These are phyloP conservation scores for Hypomecis punctinalis DNA, from an alignment of 2,888 invertebrate species.

Conservation along the genomic window DNA sequence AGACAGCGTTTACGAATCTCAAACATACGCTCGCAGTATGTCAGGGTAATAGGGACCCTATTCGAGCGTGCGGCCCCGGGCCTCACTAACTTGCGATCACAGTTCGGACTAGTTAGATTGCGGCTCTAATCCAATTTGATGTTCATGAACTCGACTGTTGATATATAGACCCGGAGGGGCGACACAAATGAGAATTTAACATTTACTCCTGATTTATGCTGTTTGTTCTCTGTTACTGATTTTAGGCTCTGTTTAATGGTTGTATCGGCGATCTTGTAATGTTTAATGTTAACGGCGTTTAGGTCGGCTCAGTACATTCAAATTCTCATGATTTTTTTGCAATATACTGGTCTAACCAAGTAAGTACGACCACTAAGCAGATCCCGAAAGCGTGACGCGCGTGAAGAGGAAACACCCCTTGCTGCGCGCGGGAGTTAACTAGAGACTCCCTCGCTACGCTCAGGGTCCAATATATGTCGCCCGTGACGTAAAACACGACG, in stretches of 20 bases:
- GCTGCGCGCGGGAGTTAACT: too few species aligned
- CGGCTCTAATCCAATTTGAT: slow-evolving; percentile 63
- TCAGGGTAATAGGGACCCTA: slow-evolving; percentile 26
- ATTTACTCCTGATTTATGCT: slow-evolving; percentile 39
- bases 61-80: slow-evolving; percentile 36
- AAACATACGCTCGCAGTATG: slow-evolving; percentile 18
- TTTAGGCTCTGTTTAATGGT: slow-evolving; percentile 19
- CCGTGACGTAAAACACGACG: too few species aligned
- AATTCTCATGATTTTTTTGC: too few species aligned
- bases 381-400: too few species aligned
- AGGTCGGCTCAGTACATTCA: not conserved
- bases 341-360: too few species aligned
- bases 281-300: not conserved
- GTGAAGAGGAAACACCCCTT: too few species aligned
- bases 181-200: slow-evolving; percentile 48
- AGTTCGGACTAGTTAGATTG: slow-evolving; percentile 61
- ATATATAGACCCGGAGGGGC: slow-evolving; percentile 49
- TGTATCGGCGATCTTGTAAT: slow-evolving; percentile 6
- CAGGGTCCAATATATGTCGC: too few species aligned
- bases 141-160: slow-evolving; percentile 59
- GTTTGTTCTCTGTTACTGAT: slow-evolving; percentile 36
- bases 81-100: slow-evolving; percentile 57
- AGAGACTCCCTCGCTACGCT: too few species aligned
- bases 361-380: too few species aligned
- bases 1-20: slow-evolving; percentile 20